Evolutionary conservation across 1,140 invertebrate genomes (phyloP), one percentile per base, ranked within the genome.

Genomic region (Heliconius nattereri): DNA sequence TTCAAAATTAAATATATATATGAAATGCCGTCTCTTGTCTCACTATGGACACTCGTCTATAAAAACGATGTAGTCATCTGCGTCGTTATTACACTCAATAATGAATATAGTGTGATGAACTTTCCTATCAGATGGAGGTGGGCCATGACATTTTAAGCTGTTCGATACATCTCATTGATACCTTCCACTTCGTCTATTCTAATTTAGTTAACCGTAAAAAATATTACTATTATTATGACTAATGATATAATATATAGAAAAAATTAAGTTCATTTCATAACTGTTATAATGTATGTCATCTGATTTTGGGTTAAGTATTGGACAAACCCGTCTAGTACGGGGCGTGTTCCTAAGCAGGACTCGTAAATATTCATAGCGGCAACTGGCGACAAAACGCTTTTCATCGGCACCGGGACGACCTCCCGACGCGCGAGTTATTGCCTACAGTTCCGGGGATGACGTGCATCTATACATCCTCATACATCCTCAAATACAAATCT

Each of bases 61-160:
- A 81, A 86, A 85, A 93, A 89, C 88, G 88, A 92, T 92, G 89
- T 86, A 92, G 91, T 91, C 91, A 91, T 92, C 87, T 89, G 83
- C 84, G 81, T 89, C 87, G 86, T 89, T 91, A 92, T 91, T 91
- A 90, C 86, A 81, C 85, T 86, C 85, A 86, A 89, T 90, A 91
- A 92, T 92, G 87, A 91, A 89, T 87, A 85, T 83, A 82, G 82
- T 88, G 87, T 91, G 90, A 94, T 92, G 90, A 92, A 92, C 90
- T 92, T 92, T 92, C 86, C 81, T 93, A 89, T 89, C 85, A 85
- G 81, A 87, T 86, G 80, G 76, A 86, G 84, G 83, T 83, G 84
- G 84, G 86, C 90, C 90, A 77, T 92, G 92, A 91, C 90, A 92
- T 93, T 92, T 92, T 86, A 87, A 88, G 85, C 85, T 82, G 83